Evolutionary conservation across 2,888 invertebrate genomes (phyloP).

Genomic region (Tryphoninae sp.): DNA sequence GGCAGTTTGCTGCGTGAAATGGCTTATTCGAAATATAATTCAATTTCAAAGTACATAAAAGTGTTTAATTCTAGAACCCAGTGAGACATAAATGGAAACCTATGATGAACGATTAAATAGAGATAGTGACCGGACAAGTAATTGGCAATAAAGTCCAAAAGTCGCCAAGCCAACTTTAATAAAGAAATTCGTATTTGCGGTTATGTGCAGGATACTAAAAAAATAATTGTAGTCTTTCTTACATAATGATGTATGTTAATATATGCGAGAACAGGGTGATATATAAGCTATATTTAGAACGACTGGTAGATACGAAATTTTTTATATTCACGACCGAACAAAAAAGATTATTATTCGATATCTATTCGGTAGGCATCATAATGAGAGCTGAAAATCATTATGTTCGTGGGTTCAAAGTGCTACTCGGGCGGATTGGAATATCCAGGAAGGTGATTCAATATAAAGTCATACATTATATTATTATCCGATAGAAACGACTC

Average conservation of each 20-base stretch:
- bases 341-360: constrained; percentile 29
- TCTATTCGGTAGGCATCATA: not conserved
- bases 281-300: constrained; percentile 58
- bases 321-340: constrained; percentile 9
- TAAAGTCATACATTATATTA: not conserved
- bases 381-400: constrained; percentile 22
- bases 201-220: too few relatives aligned
- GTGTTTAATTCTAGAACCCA: not conserved
- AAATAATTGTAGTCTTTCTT: constrained; percentile 66
- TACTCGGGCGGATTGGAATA: constrained; percentile 31
- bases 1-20: not conserved
- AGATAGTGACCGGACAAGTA: not conserved
- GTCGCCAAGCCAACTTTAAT: constrained; percentile 28
- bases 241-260: constrained; percentile 72
- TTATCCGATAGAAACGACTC: constrained; percentile 53
- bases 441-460: not conserved
- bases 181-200: constrained; percentile 40
- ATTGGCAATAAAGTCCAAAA: constrained; percentile 28
- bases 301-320: constrained; percentile 43
- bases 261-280: constrained; percentile 48
- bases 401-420: constrained; percentile 56
- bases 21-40: not conserved
- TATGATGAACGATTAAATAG: not conserved
- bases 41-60: not conserved
- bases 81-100: too few relatives aligned